Percentiles rank a stretch among this genome's conserved stretches.
Evolutionary conservation across 2,113 vertebrate genomes (phyloP).

Genomic region (Ascaphus truei): DNA sequence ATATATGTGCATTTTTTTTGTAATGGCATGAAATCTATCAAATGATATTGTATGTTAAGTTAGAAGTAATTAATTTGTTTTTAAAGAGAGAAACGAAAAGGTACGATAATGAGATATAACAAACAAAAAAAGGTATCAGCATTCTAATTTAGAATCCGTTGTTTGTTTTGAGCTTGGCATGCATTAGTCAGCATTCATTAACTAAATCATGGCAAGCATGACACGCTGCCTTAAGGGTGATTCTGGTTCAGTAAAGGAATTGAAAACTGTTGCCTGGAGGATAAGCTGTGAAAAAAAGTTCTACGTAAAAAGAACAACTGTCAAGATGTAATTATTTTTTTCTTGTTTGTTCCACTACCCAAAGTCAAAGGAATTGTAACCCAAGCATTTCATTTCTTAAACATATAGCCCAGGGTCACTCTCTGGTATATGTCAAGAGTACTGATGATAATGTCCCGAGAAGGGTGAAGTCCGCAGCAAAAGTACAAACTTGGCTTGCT

Average conservation of each 20-base stretch:
- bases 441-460: slow-evolving; percentile 26
- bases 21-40: no score
- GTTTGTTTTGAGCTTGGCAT: slow-evolving; percentile 21
- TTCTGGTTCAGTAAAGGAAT: slow-evolving; percentile 18
- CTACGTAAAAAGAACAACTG: slow-evolving; percentile 27
- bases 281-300: slow-evolving; percentile 10
- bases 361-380: slow-evolving; percentile 3
- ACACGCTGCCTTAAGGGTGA: slow-evolving; percentile 12
- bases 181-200: slow-evolving; percentile 24
- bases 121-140: slow-evolving; percentile 1
- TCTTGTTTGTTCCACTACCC: slow-evolving; percentile 13
- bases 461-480: slow-evolving; percentile 12
- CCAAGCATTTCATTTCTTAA: slow-evolving; percentile 25
- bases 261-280: slow-evolving; percentile 18
- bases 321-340: slow-evolving; percentile 30
- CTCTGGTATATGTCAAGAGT: slow-evolving; percentile 12
- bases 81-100: not conserved
- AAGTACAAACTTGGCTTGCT: not conserved
- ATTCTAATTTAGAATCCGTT: slow-evolving; percentile 4
- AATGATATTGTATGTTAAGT: no score
- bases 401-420: slow-evolving; percentile 21
- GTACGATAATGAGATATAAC: not conserved
- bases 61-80: no score
- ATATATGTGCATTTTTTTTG: no score
- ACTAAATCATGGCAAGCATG: not conserved